phyloP scores from a whole-genome alignment of 2,888 invertebrate species.

The Coleophora flavipennella region DNA sequence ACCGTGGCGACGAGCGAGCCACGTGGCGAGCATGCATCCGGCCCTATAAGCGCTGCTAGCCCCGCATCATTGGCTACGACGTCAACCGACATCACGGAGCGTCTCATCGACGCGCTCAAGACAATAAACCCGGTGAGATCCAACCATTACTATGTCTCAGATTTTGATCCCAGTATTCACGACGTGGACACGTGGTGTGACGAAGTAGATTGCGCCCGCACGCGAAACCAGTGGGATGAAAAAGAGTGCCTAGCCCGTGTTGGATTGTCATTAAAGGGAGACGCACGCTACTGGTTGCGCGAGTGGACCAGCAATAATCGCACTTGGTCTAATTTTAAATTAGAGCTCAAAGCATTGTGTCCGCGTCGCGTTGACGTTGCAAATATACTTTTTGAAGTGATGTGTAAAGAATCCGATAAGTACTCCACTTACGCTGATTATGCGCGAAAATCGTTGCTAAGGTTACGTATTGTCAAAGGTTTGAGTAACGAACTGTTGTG shows the following conservation, averaged over 20 bases:
- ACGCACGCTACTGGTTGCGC: too few species aligned
- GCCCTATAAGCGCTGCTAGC: background rate
- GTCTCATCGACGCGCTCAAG: too few species aligned
- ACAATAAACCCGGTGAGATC: background rate
- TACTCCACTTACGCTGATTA: too few species aligned
- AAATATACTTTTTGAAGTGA: background rate
- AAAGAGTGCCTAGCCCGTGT: too few species aligned
- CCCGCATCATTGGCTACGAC: background rate
- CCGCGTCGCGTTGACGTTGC: background rate
- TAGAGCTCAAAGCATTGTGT: background rate
- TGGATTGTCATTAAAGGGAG: too few species aligned
- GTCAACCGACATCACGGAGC: background rate
- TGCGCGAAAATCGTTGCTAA: too few species aligned
- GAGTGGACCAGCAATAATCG: too few species aligned
- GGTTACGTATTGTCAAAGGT: too few species aligned
- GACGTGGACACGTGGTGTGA: background rate
- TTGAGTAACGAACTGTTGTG: too few species aligned
- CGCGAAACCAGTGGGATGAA: background rate
- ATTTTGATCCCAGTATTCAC: too few species aligned
- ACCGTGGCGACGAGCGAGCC: background rate
- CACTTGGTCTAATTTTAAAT: constrained; percentile 4
- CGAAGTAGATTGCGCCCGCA: background rate
- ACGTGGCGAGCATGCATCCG: too few species aligned
- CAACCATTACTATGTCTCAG: background rate
- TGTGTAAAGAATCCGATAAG: background rate